A percentile compares a stretch with the other conserved stretches of the same genome.
Evolutionary conservation across 2,797 vertebrate genomes (phyloP).

Genomic region (Buceros bicornis): DNA sequence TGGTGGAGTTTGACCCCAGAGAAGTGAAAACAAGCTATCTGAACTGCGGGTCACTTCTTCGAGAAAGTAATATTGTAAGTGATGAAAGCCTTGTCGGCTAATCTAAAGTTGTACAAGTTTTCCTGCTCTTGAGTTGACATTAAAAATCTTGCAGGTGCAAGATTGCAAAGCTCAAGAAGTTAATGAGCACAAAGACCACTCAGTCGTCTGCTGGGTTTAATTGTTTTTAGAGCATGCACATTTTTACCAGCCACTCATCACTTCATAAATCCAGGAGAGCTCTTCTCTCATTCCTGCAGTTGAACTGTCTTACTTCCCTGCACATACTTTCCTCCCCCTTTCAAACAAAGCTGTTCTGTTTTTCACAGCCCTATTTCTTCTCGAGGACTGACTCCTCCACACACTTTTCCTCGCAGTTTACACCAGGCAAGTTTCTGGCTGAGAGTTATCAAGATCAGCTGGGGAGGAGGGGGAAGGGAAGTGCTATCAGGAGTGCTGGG

Average conservation of each 20-base stretch:
- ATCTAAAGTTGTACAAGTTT: slow-evolving; percentile 67
- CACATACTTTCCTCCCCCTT: slow-evolving; percentile 79
- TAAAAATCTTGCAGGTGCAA: slow-evolving; percentile 75
- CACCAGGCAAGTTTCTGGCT: slow-evolving; percentile 76
- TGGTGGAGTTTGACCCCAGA: slow-evolving; percentile 23
- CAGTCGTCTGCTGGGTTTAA: slow-evolving; percentile 60
- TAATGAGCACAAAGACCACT: slow-evolving; percentile 72
- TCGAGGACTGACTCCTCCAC: slow-evolving; percentile 80
- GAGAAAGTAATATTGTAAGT: slow-evolving; percentile 68
- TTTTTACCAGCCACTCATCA: slow-evolving; percentile 70
- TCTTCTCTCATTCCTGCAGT: slow-evolving; percentile 72
- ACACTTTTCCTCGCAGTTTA: slow-evolving; percentile 76
- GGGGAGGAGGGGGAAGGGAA: slow-evolving; percentile 77
- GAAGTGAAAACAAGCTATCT: slow-evolving; percentile 54
- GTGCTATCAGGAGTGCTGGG: slow-evolving; percentile 58
- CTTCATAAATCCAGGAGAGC: slow-evolving; percentile 73
- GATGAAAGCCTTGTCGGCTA: slow-evolving; percentile 76
- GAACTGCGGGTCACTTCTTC: slow-evolving; percentile 62
- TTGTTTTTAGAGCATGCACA: slow-evolving; percentile 69
- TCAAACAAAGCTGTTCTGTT: slow-evolving; percentile 82
- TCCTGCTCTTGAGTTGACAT: slow-evolving; percentile 67
- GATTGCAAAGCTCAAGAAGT: slow-evolving; percentile 70
- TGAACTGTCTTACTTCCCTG: slow-evolving; percentile 73
- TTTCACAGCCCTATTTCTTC: slow-evolving; percentile 75
- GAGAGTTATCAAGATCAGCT: slow-evolving; percentile 77